Evolutionary conservation across 2,113 vertebrate species (phyloP).

Genomic region (Bolborhynchus lineola): DNA sequence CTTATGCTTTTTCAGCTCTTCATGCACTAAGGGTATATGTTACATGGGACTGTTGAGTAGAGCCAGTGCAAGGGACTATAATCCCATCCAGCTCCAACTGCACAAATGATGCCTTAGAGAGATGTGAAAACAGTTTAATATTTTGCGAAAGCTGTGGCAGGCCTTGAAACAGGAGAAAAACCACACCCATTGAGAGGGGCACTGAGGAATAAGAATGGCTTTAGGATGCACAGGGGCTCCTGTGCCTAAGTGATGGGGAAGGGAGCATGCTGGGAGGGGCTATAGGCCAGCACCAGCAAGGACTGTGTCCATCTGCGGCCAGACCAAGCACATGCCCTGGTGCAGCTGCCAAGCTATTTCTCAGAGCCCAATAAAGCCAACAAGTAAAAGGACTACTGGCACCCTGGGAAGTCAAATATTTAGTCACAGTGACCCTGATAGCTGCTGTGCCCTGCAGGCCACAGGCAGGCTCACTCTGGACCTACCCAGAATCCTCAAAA

Average conservation of each 20-base stretch:
- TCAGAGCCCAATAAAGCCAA: not conserved
- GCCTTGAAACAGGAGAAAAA: not conserved
- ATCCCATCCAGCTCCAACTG: not conserved
- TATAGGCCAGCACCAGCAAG: not conserved
- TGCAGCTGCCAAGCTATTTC: not conserved
- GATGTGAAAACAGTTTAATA: not conserved
- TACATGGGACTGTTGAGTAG: not conserved
- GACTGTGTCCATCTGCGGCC: accelerated
- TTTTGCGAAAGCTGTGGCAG: not conserved
- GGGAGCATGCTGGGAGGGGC: not conserved
- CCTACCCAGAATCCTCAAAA: not conserved
- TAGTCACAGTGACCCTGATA: not conserved
- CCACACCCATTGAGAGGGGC: accelerated
- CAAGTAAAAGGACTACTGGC: accelerated
- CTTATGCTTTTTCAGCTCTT: not conserved
- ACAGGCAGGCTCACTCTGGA: not conserved
- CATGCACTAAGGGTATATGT: not conserved
- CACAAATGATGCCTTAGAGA: not conserved
- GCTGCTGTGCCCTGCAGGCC: not conserved
- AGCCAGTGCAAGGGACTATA: not conserved
- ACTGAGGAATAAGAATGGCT: not conserved
- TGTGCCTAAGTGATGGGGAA: not conserved
- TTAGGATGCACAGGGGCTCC: not conserved
- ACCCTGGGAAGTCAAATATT: not conserved
- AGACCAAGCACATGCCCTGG: not conserved